Conservation (phyloP, 2,888 invertebrate species). For the Lagria hirta region DNA sequence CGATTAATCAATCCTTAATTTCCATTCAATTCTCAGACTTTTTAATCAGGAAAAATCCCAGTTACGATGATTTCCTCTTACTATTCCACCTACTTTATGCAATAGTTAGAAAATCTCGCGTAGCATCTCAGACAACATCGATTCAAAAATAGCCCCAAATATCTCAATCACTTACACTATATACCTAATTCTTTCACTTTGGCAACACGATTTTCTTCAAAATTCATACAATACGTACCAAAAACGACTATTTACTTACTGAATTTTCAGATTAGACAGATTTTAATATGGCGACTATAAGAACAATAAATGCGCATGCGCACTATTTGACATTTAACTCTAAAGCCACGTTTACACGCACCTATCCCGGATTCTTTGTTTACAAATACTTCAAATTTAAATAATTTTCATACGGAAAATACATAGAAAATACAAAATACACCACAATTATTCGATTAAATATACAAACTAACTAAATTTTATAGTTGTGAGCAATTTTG, state of each 20-base stretch:
- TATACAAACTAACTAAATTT: too few relatives aligned
- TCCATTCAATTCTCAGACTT: too few relatives aligned
- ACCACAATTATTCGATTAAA: too few relatives aligned
- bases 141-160: slow-evolving; percentile 24
- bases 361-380: slow-evolving; percentile 11
- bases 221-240: slow-evolving; percentile 14
- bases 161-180: slow-evolving; percentile 43
- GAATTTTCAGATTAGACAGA: slow-evolving; percentile 55
- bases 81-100: slow-evolving; percentile 52
- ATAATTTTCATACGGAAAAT: too few relatives aligned
- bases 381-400: too few relatives aligned
- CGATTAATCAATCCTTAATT: too few relatives aligned
- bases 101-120: slow-evolving; percentile 41
- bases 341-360: slow-evolving; percentile 25
- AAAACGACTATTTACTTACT: slow-evolving; percentile 53
- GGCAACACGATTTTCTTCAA: slow-evolving; percentile 19
- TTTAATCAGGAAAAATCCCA: too few relatives aligned
- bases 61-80: too few relatives aligned
- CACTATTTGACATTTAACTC: slow-evolving; percentile 28
- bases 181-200: slow-evolving; percentile 33
- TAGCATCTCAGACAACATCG: background rate
- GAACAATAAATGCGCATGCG: slow-evolving; percentile 47
- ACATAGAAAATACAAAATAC: too few relatives aligned
- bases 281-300: slow-evolving; percentile 56
- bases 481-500: too few relatives aligned